Percentiles rank a stretch among this genome's conserved stretches.
phyloP scores from a whole-genome alignment of 2,888 invertebrate species.

The Dichetophora obliterata region DNA sequence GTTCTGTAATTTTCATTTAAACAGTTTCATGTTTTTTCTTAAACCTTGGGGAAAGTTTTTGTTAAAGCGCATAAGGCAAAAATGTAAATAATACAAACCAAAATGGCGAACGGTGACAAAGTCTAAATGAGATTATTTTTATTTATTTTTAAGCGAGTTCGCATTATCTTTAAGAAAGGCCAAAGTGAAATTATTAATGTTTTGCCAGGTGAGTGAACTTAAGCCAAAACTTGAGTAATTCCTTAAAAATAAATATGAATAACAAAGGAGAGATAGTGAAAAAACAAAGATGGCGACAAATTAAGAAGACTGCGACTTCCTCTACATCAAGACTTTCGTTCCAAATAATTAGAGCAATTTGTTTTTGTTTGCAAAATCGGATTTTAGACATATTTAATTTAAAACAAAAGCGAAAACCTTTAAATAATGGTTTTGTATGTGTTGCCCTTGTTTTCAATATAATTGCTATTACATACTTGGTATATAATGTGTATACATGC shows the following conservation, averaged over 20 bases:
- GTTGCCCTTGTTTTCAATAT: too few relatives aligned
- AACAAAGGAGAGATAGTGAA: neutral
- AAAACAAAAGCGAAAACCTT: too few relatives aligned
- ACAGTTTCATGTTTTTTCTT: too few relatives aligned
- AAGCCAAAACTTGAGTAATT: neutral
- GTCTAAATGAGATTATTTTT: neutral
- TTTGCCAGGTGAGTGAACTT: neutral
- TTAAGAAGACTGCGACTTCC: too few relatives aligned
- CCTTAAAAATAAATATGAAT: constrained; percentile 7
- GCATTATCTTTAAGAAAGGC: neutral
- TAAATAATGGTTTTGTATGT: too few relatives aligned
- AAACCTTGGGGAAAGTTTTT: neutral
- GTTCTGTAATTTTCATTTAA: constrained; percentile 15
- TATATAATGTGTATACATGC: too few relatives aligned
- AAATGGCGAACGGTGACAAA: constrained; percentile 2
- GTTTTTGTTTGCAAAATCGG: too few relatives aligned
- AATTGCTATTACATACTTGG: too few relatives aligned
- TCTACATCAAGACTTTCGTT: too few relatives aligned
- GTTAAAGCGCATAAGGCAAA: neutral
- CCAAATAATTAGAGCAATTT: too few relatives aligned
- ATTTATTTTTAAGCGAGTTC: neutral
- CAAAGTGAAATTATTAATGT: neutral
- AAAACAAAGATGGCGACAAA: constrained; percentile 18
- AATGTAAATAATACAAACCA: neutral
- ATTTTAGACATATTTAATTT: too few relatives aligned